Evolutionary conservation across 2,113 vertebrate species (phyloP).

Genomic region (Malurus alboscapulatus): DNA sequence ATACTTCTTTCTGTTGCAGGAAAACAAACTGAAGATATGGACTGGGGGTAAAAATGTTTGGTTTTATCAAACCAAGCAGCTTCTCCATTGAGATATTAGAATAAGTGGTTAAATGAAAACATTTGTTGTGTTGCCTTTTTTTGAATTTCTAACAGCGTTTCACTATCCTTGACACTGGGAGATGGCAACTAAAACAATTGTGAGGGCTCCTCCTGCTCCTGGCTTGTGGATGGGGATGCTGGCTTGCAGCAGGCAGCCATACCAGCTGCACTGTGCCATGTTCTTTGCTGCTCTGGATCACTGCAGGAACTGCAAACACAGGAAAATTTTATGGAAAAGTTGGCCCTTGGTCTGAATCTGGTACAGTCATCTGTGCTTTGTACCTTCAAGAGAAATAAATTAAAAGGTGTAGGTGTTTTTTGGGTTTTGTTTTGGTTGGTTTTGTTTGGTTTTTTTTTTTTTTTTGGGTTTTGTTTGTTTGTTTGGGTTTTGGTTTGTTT

Average conservation of each 20-base stretch:
- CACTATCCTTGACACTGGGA: background rate
- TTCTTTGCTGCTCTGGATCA: background rate
- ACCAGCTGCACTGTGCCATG: background rate
- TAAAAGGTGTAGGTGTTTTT: background rate
- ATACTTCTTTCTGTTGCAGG: background rate
- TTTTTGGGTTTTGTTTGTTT: background rate
- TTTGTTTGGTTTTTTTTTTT: background rate
- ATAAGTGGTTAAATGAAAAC: background rate
- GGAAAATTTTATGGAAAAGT: background rate
- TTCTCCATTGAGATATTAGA: background rate
- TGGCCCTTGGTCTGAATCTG: background rate
- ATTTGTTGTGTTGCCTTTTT: background rate
- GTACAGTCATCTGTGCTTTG: background rate
- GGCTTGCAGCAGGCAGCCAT: background rate
- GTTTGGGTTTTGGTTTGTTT: background rate
- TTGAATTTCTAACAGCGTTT: background rate
- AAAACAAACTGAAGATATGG: background rate
- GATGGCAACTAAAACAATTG: background rate
- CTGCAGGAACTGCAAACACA: background rate
- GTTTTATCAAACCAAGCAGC: background rate
- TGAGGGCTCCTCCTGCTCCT: accelerated
- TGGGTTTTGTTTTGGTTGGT: too few species aligned
- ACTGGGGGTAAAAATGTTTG: background rate
- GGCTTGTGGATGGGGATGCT: background rate
- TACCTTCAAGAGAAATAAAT: background rate